Evolutionary conservation across 2,797 vertebrate genomes (phyloP).

Genomic region (Intellagama lesueurii): DNA sequence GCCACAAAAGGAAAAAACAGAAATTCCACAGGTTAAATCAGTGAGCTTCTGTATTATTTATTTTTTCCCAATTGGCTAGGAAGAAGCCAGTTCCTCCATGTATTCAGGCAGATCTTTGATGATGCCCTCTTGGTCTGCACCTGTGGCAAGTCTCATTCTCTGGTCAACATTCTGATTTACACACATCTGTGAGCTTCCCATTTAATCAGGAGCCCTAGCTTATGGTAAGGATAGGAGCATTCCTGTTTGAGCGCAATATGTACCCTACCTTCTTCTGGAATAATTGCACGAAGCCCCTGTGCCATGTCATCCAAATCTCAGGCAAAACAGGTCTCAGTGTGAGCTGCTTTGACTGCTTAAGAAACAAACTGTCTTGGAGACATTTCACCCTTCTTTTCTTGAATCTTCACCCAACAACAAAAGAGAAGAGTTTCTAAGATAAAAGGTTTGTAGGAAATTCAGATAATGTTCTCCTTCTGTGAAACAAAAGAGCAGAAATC

Average conservation of each 20-base stretch:
- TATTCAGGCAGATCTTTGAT: neutral
- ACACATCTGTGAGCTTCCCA: neutral
- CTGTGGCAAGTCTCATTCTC: neutral
- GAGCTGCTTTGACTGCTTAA: neutral
- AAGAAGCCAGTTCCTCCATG: neutral
- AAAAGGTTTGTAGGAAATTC: slow-evolving; percentile 51
- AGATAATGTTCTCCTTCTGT: slow-evolving; percentile 71
- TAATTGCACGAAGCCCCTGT: neutral
- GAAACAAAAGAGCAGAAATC: slow-evolving; percentile 72
- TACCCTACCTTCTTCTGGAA: neutral
- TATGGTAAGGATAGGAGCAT: neutral
- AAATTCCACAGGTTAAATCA: too few species aligned
- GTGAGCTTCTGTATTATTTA: neutral
- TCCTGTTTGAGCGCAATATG: neutral
- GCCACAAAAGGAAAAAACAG: too few species aligned
- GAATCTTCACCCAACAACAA: neutral
- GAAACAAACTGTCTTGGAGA: neutral
- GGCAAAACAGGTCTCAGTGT: too few species aligned
- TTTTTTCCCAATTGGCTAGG: neutral
- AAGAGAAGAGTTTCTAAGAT: neutral
- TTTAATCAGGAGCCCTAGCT: neutral
- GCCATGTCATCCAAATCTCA: neutral
- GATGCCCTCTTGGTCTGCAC: neutral
- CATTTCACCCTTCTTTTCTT: neutral
- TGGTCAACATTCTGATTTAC: neutral